Evolutionary conservation across 2,113 vertebrate species (phyloP), one percentile per base, ranked within the genome.

Genomic region (Onychostoma macrolepis): DNA sequence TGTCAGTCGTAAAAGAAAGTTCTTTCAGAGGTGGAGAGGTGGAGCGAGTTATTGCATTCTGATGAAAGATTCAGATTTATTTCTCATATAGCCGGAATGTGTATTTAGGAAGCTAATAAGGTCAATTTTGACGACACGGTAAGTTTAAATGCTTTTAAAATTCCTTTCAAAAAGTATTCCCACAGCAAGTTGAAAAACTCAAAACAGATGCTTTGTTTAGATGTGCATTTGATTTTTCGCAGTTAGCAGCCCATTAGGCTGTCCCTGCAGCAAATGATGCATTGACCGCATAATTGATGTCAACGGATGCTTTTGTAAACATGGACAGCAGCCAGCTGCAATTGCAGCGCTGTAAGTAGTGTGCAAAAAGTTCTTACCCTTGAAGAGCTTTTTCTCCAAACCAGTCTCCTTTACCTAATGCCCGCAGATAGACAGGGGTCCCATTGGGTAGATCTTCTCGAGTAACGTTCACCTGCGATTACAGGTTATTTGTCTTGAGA

Each of bases 361-460:
- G 79, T 81, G 13, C 12, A 43, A 43, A 36, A 7, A 15, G 2
- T 26, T 77, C 95, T 96, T 93, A 97, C 97, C 97, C 96, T 83
- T 97, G 97, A 87, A 97, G 95, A n/a, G 97, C 97, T 91, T 96
- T 97, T 91, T 97, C 97, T 92, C 97, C 97, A 94, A 97, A 97
- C 97, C 97, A 97, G 82, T 97, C 97, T 88, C 97, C 97, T 92
- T 96, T 97, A 6, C 94, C 96, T 87, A 97, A 93, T 8, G 95
- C 96, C 87, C 96, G 95, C 13, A 97, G 94, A 85, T 97, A 96
- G 80, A 96, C 82, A 0, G 96, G 94, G 28, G 95, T 95, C 88
- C 96, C 97, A 58, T 92, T 95, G 71, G 96, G 95, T 0, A 93
- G 93, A 88, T 97, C 97, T 90, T 97, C 96, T n/a, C 96, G 94